Base-by-base conservation (phyloP, 1,140 invertebrate species). In the Bactericera cockerelli region DNA sequence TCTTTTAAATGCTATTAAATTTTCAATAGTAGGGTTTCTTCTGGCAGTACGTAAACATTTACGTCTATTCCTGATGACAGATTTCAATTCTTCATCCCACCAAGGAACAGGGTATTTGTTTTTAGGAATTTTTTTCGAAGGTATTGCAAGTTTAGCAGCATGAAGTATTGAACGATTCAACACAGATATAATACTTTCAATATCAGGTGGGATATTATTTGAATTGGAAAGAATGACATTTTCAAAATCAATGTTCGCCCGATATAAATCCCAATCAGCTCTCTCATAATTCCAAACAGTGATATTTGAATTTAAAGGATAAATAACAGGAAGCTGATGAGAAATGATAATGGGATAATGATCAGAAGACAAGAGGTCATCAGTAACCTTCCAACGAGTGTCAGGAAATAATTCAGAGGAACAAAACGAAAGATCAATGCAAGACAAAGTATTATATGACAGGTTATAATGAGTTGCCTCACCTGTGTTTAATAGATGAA, bases 321-420 rank as follows among this genome's bases (percentile, higher is more conserved):
- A 13, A 4, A 31, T 6, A 13, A 6, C 13, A 6, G 28, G 28
- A 13, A 13, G 28, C 4, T 31, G 4, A 13, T 31, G 28, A 22
- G 42, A n/a, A 8, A 55, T 60, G 24, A 28, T 6, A 6, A 60
- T 55, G 16, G 59, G 59, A 14, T 31, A 56, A 25, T 60, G 53
- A 31, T 60, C 59, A 42, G 49, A 55, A 16, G 3, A 6, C 13
- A 6, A 31, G 1, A 55, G 11, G 2, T 60, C 59, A 26, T 26
- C 22, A 2, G 21, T 21, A 1, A 31, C 26, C 2, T 13, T 63
- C 63, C 58, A 63, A n/a, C 1, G 16, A n/a, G 33, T 6, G 21
- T 24, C 28, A n/a, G 14, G 25, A 13, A 19, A 49, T 13, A 24
- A n/a, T 1, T 38, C 1, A 10, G 26, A 21, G n/a, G 49, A n/a